Evolutionary conservation across 2,113 vertebrate genomes (phyloP).

Genomic region (Apodemus sylvaticus): DNA sequence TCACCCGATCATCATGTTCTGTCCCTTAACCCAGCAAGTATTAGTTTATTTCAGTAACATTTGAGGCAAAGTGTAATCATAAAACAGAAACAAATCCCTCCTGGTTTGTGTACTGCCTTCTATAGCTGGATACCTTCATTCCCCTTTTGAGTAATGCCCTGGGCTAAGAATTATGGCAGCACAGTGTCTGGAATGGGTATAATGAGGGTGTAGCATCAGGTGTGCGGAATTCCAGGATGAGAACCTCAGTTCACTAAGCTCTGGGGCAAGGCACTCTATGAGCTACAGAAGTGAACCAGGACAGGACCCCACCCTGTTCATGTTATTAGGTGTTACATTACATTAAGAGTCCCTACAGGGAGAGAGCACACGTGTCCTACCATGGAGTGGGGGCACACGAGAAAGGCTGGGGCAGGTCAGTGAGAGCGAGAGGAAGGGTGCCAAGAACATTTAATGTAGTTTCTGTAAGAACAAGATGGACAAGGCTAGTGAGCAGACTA

Average conservation of each 20-base stretch:
- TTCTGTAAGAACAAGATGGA: neutral
- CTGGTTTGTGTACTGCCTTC: neutral
- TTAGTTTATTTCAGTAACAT: constrained; percentile 45
- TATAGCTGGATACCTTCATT: neutral
- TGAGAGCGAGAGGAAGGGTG: neutral
- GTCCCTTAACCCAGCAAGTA: constrained; percentile 1
- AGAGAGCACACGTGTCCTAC: accelerated
- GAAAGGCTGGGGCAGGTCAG: neutral
- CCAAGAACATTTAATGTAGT: neutral
- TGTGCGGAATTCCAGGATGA: no score
- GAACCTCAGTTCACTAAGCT: neutral
- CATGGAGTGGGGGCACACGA: neutral
- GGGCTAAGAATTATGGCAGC: neutral
- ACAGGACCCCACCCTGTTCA: no score
- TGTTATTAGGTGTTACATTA: neutral
- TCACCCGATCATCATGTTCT: constrained; percentile 15
- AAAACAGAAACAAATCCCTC: neutral
- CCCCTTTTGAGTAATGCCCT: neutral
- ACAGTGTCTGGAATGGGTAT: neutral
- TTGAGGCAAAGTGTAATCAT: constrained; percentile 37
- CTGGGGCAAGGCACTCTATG: neutral
- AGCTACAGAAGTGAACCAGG: neutral
- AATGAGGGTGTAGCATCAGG: neutral
- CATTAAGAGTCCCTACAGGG: neutral
- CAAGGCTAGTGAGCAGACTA: neutral